Base-by-base conservation (phyloP, 2,797 vertebrate genomes). In the Lepidocolaptes lacrymiger region DNA sequence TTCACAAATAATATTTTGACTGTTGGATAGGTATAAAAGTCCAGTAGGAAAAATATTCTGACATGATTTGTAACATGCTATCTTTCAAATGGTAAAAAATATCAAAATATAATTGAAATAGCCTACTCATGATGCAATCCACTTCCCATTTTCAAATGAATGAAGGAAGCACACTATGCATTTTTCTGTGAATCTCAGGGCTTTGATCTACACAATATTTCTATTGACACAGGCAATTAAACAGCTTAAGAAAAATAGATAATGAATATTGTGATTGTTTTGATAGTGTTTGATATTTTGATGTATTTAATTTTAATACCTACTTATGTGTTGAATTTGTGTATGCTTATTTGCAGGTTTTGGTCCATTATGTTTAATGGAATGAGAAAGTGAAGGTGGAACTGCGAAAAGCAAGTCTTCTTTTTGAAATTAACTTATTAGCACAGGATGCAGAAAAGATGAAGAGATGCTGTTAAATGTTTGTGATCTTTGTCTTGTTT, bases 1-100 rank as follows among this genome's bases (percentile, higher is more conserved):
- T 95, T 95, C 83, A 93, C 94, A 95, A 96, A 94, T 93, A 96
- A 90, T 96, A 97, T 95, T 97, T 96, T 95, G 95, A 97, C 95
- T 96, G 74, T 64, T 91, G 85, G 77, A 90, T 79, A 96, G 94
- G 96, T 96, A 95, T 93, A 94, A 36, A 95, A 96, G 95, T 96
- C 95, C 96, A 91, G 91, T 48, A 96, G 88, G 88, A 95, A 97
- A 95, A 95, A 91, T 94, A 95, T 93, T 96, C 93, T 94, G 91
- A 94, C 95, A 90, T 96, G 95, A 96, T 97, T 96, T 97, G 95
- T 90, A 91, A 86, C 83, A 85, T 20, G 41, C 67, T 96, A 96
- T 95, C 91, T 96, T 95, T 96, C 93, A 94, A 95, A 96, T 49
- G 74, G 83, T 52, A 91, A 93, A 91, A 95, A 97, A 96, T 39